phyloP scores from a whole-genome alignment of 2,113 vertebrate species.

The Hippotragus niger region DNA sequence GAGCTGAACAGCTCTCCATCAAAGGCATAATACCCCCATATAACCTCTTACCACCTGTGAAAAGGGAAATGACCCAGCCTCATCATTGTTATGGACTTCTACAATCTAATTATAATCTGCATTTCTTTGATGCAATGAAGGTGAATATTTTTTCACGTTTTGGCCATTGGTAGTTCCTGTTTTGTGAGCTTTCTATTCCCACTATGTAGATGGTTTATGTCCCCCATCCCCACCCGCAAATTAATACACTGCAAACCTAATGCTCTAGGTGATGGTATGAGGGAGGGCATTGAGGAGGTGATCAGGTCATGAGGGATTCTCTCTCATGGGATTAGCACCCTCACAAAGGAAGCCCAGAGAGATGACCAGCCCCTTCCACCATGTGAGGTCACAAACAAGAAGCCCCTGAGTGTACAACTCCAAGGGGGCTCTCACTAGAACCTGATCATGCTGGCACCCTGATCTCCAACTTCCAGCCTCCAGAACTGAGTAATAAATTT shows the following conservation, averaged over 20 bases:
- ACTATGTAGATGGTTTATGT: background rate
- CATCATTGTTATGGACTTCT: background rate
- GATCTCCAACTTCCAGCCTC: background rate
- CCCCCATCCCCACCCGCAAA: background rate
- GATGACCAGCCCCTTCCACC: background rate
- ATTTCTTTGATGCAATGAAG: conserved; percentile 1
- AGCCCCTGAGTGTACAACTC: background rate
- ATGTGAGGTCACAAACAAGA: background rate
- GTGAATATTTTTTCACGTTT: background rate
- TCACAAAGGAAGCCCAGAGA: background rate
- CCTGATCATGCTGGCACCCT: background rate
- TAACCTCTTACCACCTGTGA: background rate
- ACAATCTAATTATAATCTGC: background rate
- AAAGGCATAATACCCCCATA: background rate
- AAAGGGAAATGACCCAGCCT: background rate
- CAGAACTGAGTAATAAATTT: background rate
- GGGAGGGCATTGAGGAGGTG: background rate
- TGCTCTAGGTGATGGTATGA: background rate
- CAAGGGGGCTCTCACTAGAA: background rate
- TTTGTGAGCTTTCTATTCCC: background rate
- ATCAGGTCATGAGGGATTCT: background rate
- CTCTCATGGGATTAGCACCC: background rate
- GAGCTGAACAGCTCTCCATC: background rate
- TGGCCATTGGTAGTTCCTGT: background rate
- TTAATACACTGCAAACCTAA: background rate